Percentiles rank a stretch among this genome's conserved stretches.
These are phyloP conservation scores for Microvelia longipes DNA, from an alignment of 1,140 invertebrate species.

Conservation along the genomic window DNA sequence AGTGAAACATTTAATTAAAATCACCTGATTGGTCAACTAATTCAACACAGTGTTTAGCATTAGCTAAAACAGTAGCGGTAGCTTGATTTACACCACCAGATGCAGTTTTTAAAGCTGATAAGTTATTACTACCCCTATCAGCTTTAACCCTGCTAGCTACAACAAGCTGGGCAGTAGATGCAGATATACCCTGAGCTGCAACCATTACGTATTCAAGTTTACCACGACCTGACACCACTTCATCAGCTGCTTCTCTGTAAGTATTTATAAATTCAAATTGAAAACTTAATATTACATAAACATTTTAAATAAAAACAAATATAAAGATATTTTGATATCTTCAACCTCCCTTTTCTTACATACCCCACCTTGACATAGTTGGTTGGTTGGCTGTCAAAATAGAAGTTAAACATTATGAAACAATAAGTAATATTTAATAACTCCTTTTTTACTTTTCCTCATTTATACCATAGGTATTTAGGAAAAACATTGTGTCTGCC, in stretches of 20 bases:
- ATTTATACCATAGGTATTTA: no score
- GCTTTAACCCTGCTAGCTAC: slow-evolving; percentile 89
- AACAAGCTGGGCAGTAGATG: slow-evolving; percentile 90
- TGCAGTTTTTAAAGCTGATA: slow-evolving; percentile 62
- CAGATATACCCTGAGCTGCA: slow-evolving; percentile 92
- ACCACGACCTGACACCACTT: slow-evolving; percentile 68
- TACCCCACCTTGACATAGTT: no score
- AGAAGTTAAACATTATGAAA: no score
- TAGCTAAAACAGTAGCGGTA: slow-evolving; percentile 82
- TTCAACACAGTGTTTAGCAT: slow-evolving; percentile 72
- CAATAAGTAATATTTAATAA: no score
- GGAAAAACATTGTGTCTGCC: no score
- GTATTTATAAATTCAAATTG: no score
- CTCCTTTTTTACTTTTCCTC: no score
- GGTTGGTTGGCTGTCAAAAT: no score
- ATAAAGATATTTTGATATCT: neutral
- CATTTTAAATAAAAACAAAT: neutral
- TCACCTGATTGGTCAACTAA: slow-evolving; percentile 70
- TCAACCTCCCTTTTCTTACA: no score
- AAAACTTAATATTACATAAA: neutral
- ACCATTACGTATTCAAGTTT: slow-evolving; percentile 90
- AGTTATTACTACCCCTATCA: slow-evolving; percentile 58
- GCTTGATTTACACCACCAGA: slow-evolving; percentile 75
- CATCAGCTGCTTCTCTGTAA: slow-evolving; percentile 77
- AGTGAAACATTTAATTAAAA: slow-evolving; percentile 16